A percentile compares a stretch with the other conserved stretches of the same genome.
These are phyloP conservation scores for Aphelocoma californica DNA, from an alignment of 2,797 vertebrate species.

Conservation along the genomic window DNA sequence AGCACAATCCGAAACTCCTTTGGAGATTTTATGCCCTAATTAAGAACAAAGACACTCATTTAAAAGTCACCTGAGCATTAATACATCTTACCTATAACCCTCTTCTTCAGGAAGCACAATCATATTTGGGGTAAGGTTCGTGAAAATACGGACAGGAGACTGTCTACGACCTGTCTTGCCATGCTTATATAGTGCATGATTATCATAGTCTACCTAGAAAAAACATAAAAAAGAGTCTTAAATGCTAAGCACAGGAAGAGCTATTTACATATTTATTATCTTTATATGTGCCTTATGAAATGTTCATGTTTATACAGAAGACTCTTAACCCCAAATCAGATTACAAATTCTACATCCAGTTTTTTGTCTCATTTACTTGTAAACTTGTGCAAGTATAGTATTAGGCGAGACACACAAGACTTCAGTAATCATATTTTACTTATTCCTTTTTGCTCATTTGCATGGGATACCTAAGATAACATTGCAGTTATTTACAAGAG, in stretches of 20 bases:
- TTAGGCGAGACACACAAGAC: neutral
- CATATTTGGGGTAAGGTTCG: constrained; percentile 80
- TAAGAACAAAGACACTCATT: neutral
- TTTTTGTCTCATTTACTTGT: neutral
- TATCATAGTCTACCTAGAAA: constrained; percentile 93
- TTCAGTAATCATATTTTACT: neutral
- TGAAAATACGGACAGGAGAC: constrained; percentile 94
- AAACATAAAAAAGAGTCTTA: neutral
- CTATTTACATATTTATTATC: neutral
- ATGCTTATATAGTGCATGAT: constrained; percentile 92
- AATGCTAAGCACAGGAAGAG: neutral
- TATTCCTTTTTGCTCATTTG: neutral
- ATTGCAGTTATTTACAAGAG: neutral
- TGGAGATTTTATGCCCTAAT: neutral
- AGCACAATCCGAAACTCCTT: neutral
- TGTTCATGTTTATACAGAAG: neutral
- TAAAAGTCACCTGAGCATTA: neutral
- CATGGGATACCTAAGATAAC: neutral
- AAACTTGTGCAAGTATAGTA: neutral
- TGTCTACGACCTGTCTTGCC: constrained; percentile 90
- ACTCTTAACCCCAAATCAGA: neutral
- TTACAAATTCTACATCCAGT: neutral
- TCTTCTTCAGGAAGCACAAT: constrained; percentile 86
- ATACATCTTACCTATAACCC: constrained; percentile 86
- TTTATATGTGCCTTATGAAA: neutral